A percentile compares a stretch with the other conserved stretches of the same genome.
Conservation (phyloP, 1,140 invertebrate species). For the Cardiocondyla obscurior region DNA sequence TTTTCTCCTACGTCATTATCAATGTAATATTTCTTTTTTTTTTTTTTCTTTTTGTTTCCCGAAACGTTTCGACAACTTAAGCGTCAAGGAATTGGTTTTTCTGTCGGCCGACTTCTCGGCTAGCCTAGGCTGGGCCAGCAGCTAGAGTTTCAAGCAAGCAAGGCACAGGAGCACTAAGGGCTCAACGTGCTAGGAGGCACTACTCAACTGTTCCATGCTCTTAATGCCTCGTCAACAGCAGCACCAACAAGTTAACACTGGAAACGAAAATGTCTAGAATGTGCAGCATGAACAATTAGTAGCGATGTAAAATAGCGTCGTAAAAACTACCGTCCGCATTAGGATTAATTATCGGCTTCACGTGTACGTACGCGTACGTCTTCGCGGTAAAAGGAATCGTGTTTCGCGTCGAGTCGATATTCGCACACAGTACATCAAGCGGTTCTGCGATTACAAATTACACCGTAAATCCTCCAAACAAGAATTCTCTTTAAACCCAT, state of each 20-base stretch:
- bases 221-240: slow-evolving; percentile 82
- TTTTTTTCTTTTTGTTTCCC: background rate
- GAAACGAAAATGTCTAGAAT: slow-evolving; percentile 81
- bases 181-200: slow-evolving; percentile 80
- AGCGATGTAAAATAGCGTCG: slow-evolving; percentile 32
- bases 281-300: slow-evolving; percentile 74
- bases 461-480: background rate
- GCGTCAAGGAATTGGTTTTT: slow-evolving; percentile 52
- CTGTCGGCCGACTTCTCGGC: slow-evolving; percentile 57
- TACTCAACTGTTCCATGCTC: slow-evolving; percentile 80
- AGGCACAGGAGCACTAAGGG: slow-evolving; percentile 79
- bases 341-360: slow-evolving; percentile 15
- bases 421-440: background rate
- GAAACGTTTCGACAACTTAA: slow-evolving; percentile 48
- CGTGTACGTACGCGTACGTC: slow-evolving; percentile 43
- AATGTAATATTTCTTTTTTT: background rate
- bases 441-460: background rate
- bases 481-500: background rate
- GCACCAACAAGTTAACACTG: slow-evolving; percentile 83
- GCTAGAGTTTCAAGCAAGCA: slow-evolving; percentile 77
- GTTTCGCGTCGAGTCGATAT: background rate
- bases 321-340: slow-evolving; percentile 43
- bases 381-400: background rate
- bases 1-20: slow-evolving; percentile 33
- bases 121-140: slow-evolving; percentile 60